phyloP scores from a whole-genome alignment of 2,113 vertebrate genomes.

The Cygnus buccinator region DNA sequence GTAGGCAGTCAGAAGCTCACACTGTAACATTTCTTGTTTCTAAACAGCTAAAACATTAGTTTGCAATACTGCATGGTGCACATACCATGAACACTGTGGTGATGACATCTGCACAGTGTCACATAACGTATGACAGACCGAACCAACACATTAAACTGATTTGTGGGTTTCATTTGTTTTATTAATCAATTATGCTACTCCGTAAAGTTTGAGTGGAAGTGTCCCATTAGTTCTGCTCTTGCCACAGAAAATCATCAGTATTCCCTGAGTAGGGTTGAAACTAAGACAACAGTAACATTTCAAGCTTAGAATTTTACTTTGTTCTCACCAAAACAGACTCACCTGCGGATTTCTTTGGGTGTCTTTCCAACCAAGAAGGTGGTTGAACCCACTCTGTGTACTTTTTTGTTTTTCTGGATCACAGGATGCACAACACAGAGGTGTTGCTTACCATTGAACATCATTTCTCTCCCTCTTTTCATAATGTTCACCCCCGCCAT shows the following conservation, averaged over 20 bases:
- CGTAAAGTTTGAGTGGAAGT: background rate
- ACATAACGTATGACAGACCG: background rate
- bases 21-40: background rate
- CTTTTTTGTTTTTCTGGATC: constrained; percentile 75
- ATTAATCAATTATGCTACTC: background rate
- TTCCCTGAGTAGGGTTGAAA: background rate
- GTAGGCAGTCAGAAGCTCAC: background rate
- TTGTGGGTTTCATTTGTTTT: background rate
- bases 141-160: background rate
- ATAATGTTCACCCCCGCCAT: background rate
- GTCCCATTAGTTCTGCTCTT: background rate
- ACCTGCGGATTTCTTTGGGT: constrained; percentile 85
- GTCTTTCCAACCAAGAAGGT: constrained; percentile 88
- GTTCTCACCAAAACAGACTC: background rate
- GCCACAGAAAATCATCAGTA: background rate
- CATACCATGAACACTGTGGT: background rate
- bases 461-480: background rate
- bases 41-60: background rate
- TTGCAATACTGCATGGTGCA: background rate
- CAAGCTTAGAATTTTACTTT: background rate
- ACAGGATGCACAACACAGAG: constrained; percentile 76
- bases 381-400: constrained; percentile 68
- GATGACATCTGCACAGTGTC: background rate
- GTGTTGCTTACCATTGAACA: background rate
- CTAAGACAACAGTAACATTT: background rate